These are phyloP conservation scores for Ramazzottius varieornatus DNA, from an alignment of 2,888 invertebrate species.

Conservation along the genomic window DNA sequence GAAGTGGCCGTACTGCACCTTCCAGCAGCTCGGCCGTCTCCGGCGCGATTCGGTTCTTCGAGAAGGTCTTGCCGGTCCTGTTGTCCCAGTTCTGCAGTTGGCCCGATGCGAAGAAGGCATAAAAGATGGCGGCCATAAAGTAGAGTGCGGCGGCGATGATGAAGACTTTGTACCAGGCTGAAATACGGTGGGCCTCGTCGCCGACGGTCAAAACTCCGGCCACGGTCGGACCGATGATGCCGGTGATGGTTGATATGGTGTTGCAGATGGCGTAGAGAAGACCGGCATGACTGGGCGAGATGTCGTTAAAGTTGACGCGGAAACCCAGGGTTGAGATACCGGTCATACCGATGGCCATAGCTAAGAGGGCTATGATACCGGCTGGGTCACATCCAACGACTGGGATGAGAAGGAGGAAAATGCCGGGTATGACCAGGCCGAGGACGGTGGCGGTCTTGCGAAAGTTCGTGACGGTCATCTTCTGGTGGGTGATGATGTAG, in stretches of 20 bases:
- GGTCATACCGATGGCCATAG: background rate
- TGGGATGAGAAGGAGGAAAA: background rate
- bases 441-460: background rate
- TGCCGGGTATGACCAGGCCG: background rate
- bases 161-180: conserved; percentile 20
- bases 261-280: background rate
- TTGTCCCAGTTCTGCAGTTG: conserved; percentile 19
- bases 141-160: conserved; percentile 21
- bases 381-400: background rate
- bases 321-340: background rate
- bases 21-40: background rate
- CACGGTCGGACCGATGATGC: background rate
- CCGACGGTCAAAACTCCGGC: background rate
- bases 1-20: too few relatives aligned
- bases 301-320: conserved; percentile 1
- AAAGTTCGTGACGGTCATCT: background rate
- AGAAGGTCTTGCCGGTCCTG: conserved; percentile 13
- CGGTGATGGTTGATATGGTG: background rate
- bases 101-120: conserved; percentile 18
- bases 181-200: conserved; percentile 5
- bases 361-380: background rate
- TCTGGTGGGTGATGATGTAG: background rate
- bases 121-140: conserved; percentile 16
- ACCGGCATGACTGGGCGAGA: background rate
- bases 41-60: background rate